Percentiles rank a stretch among this genome's conserved stretches.
Evolutionary conservation across 92 coral and sea anemone genomes (phyloP).

Genomic region (Desmophyllum pertusum): DNA sequence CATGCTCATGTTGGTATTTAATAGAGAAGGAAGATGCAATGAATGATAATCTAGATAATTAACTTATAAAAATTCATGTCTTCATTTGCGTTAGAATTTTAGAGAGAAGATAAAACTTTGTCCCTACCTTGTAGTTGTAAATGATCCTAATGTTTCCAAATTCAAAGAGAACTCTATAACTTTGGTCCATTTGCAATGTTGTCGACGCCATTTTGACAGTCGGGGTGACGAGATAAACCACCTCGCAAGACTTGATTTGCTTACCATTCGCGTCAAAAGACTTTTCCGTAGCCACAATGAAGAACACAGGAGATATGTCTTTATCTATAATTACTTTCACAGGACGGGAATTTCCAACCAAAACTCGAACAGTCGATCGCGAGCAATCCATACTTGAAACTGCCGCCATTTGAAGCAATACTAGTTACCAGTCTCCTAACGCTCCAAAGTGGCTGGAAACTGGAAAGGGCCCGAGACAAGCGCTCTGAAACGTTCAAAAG

Average conservation of each 20-base stretch:
- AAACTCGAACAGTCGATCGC: background rate
- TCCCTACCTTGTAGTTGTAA: background rate
- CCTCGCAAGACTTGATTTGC: background rate
- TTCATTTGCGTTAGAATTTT: too few relatives aligned
- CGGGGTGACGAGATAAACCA: background rate
- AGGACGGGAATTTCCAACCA: background rate
- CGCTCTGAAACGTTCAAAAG: too few relatives aligned
- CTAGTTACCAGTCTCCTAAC: slow-evolving; percentile 1
- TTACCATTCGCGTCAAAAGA: background rate
- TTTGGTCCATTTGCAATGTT: background rate
- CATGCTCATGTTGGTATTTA: too few relatives aligned
- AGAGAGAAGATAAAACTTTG: background rate
- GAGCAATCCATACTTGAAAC: background rate
- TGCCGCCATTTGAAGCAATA: slow-evolving; percentile 23
- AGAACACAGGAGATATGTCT: background rate
- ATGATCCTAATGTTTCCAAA: background rate
- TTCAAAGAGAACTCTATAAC: background rate
- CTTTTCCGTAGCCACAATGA: background rate
- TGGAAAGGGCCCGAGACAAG: background rate
- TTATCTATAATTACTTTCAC: background rate
- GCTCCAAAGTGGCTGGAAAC: background rate
- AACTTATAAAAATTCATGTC: too few relatives aligned
- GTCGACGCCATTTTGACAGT: background rate
- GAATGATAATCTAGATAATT: too few relatives aligned
- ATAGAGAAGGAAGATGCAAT: too few relatives aligned